Evolutionary conservation across 1,140 invertebrate genomes (phyloP).

Genomic region (Ylistrum balloti): DNA sequence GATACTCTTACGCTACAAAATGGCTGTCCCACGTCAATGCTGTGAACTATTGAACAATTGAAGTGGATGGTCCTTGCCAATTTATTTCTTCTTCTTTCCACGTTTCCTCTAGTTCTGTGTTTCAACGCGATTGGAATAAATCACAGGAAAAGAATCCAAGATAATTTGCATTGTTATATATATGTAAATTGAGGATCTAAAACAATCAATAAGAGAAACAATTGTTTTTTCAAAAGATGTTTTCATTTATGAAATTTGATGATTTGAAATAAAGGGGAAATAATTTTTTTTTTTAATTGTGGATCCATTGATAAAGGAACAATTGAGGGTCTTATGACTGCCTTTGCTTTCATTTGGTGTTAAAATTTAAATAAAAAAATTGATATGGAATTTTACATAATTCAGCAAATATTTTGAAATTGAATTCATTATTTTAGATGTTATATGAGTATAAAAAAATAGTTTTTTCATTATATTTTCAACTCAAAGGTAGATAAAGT

Average conservation of each 20-base stretch:
- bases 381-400: neutral
- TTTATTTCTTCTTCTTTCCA: conserved; percentile 30
- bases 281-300: too few relatives aligned
- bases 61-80: conserved; percentile 32
- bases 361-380: neutral
- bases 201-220: too few relatives aligned
- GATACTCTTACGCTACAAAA: neutral
- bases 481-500: neutral
- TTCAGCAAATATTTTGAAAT: neutral
- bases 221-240: too few relatives aligned
- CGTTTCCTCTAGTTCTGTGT: conserved; percentile 11
- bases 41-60: conserved; percentile 35
- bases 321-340: neutral
- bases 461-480: neutral
- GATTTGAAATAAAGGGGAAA: too few relatives aligned
- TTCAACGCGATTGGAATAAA: neutral
- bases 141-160: neutral
- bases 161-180: too few relatives aligned
- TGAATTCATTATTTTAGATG: too few relatives aligned
- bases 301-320: too few relatives aligned
- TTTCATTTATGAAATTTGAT: too few relatives aligned
- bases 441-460: too few relatives aligned
- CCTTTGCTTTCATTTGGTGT: neutral
- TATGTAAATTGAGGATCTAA: too few relatives aligned
- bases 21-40: conserved; percentile 24